Conservation (phyloP, 2,888 invertebrate species). For the Pegoplata infirma region DNA sequence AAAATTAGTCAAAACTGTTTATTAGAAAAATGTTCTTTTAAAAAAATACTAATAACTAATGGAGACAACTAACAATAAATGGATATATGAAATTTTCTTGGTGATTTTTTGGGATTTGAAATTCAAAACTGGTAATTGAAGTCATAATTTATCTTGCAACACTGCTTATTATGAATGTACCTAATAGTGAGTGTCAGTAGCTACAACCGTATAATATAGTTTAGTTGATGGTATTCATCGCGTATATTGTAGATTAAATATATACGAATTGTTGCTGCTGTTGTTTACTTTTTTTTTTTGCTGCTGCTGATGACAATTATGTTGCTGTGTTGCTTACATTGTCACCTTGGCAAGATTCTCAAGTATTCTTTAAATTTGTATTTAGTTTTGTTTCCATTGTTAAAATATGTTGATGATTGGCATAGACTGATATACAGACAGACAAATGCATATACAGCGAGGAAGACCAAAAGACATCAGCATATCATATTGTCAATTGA, state of each 20-base stretch:
- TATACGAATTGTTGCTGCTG: not conserved
- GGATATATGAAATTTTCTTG: no score
- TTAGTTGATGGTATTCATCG: slow-evolving; percentile 7
- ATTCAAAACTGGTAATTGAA: no score
- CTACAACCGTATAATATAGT: slow-evolving; percentile 1
- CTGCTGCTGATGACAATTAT: not conserved
- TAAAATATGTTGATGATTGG: not conserved
- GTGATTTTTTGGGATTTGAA: no score
- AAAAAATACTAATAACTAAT: no score
- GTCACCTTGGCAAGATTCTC: slow-evolving; percentile 35
- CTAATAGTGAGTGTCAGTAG: no score
- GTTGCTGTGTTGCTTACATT: not conserved
- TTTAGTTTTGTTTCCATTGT: not conserved
- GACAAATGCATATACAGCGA: not conserved
- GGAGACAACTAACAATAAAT: no score
- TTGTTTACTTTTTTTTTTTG: no score
- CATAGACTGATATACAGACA: not conserved
- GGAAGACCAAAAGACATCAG: not conserved
- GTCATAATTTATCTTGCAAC: no score
- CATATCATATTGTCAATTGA: slow-evolving; percentile 15
- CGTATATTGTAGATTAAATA: slow-evolving; percentile 26
- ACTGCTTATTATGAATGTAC: no score
- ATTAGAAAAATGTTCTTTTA: no score
- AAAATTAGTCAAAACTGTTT: no score
- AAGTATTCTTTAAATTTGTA: not conserved